Evolutionary conservation across 2,113 vertebrate genomes (phyloP).

Genomic region (Ictalurus punctatus): DNA sequence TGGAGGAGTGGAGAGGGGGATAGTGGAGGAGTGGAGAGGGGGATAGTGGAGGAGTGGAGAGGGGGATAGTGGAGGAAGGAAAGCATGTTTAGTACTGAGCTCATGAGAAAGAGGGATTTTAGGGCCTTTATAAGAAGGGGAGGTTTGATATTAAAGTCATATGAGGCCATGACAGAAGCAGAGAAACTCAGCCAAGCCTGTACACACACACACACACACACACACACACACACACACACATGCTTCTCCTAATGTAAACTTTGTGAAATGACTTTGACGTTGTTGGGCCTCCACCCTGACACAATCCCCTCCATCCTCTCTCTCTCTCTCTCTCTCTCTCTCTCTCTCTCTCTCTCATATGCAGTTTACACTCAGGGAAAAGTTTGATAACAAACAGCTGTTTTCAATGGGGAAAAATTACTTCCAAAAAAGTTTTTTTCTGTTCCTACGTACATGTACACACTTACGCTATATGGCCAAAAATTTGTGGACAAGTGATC

Average conservation of each 20-base stretch:
- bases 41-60: conserved; percentile 33
- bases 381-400: conserved; percentile 56
- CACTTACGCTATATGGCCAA: neutral
- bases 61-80: conserved; percentile 48
- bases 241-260: conserved; percentile 50
- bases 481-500: neutral
- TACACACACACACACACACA: conserved; percentile 44
- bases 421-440: conserved; percentile 18
- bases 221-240: neutral
- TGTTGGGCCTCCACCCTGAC: conserved; percentile 19
- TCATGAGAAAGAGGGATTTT: conserved; percentile 59
- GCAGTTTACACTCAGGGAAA: conserved; percentile 30
- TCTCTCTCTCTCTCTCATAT: neutral
- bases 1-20: neutral
- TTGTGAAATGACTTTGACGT: conserved; percentile 27
- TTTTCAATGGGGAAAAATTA: conserved; percentile 34
- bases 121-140: conserved; percentile 67
- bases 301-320: neutral
- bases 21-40: conserved; percentile 56
- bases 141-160: conserved; percentile 74
- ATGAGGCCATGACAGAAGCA: conserved; percentile 65
- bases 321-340: neutral
- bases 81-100: conserved; percentile 60
- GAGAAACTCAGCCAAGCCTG: conserved; percentile 60
- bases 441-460: neutral